Percentiles rank a stretch among this genome's conserved stretches.
Conservation (phyloP, 2,888 invertebrate genomes). For the Euzophera pinguis region DNA sequence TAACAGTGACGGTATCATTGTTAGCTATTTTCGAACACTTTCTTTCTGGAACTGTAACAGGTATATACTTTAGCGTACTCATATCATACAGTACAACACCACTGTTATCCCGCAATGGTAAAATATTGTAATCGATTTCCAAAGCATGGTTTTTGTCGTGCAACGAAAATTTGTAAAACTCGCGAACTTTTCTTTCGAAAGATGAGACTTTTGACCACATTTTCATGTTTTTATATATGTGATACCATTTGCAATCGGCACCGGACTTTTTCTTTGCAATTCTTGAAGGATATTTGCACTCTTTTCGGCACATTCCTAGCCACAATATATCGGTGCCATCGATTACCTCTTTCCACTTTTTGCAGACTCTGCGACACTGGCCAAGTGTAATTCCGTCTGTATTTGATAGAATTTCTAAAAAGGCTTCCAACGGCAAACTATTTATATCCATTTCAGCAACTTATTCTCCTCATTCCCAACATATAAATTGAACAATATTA, state of each 20-base stretch:
- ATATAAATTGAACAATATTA: too few species aligned
- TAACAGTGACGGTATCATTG: conserved; percentile 44
- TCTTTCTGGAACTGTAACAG: conserved; percentile 50
- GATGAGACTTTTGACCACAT: conserved; percentile 45
- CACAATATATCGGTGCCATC: conserved; percentile 50
- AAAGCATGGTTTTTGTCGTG: conserved; percentile 51
- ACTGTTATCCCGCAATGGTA: conserved; percentile 51
- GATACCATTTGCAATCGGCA: conserved; percentile 49
- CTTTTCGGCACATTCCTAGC: conserved; percentile 48
- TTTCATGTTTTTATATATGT: conserved; percentile 56
- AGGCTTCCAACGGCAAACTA: conserved; percentile 53
- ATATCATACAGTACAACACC: conserved; percentile 55
- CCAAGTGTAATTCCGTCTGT: conserved; percentile 51
- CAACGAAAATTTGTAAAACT: conserved; percentile 53
- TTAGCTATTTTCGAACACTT: conserved; percentile 52
- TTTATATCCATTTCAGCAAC: conserved; percentile 29
- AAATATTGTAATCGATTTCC: conserved; percentile 46
- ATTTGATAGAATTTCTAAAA: conserved; percentile 50
- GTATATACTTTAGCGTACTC: conserved; percentile 49
- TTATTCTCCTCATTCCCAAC: background rate
- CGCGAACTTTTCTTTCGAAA: conserved; percentile 36
- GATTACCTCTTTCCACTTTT: conserved; percentile 49
- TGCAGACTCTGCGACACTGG: conserved; percentile 54
- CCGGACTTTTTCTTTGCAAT: conserved; percentile 57
- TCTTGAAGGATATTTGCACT: conserved; percentile 46